Evolutionary conservation across 1,140 invertebrate genomes (phyloP).

Genomic region (Reticulitermes speratus): DNA sequence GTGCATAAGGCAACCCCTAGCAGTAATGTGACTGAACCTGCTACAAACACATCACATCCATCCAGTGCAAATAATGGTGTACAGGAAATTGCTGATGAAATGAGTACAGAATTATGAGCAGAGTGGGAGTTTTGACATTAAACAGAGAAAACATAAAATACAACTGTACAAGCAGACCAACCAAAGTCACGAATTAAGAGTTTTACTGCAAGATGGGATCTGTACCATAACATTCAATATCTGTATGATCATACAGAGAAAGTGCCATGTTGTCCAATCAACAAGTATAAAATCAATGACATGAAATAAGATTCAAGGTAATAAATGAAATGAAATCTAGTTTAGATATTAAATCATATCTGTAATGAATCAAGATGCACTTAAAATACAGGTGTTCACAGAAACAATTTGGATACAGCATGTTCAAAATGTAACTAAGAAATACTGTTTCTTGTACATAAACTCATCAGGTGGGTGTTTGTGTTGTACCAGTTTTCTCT

Average conservation of each 20-base stretch:
- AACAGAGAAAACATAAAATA: not conserved
- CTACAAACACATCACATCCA: not conserved
- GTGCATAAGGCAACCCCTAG: not conserved
- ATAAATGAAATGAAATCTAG: not conserved
- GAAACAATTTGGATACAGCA: not conserved
- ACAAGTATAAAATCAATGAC: not conserved
- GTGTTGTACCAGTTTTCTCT: not conserved
- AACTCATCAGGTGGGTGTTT: not conserved
- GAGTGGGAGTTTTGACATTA: not conserved
- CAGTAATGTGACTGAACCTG: not conserved
- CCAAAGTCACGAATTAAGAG: not conserved
- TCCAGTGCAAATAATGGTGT: not conserved
- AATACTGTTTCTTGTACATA: not conserved
- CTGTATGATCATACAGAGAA: not conserved
- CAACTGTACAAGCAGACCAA: not conserved
- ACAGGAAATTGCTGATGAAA: slow-evolving; percentile 31
- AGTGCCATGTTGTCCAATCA: not conserved
- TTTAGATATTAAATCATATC: not conserved
- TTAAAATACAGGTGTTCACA: not conserved
- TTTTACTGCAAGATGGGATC: not conserved
- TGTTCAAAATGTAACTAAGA: not conserved
- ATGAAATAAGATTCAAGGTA: not conserved
- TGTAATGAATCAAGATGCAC: not conserved
- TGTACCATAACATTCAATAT: not conserved
- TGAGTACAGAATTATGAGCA: slow-evolving; percentile 37